Percentiles rank a stretch among this genome's conserved stretches.
Conservation (phyloP, 2,888 invertebrate genomes). For the Osmoderma eremita region DNA sequence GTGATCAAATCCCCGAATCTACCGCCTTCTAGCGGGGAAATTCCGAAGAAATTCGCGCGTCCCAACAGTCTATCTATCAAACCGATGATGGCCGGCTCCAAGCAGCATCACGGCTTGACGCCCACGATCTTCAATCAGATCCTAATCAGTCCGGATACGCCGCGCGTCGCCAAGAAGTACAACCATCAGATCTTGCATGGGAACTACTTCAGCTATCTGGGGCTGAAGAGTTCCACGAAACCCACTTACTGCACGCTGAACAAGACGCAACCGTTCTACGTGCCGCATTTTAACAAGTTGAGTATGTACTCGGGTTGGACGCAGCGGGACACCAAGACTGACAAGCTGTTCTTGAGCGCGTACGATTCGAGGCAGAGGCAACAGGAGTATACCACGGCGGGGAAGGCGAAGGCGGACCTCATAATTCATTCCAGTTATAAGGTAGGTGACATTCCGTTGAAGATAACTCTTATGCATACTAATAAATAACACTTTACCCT, state of each 20-base stretch:
- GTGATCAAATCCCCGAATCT: conserved; percentile 48
- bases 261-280: conserved; percentile 94
- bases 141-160: conserved; percentile 90
- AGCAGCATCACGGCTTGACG: conserved; percentile 82
- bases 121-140: conserved; percentile 85
- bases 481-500: too few relatives aligned
- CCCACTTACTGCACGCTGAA: conserved; percentile 93
- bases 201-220: conserved; percentile 91
- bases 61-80: conserved; percentile 86
- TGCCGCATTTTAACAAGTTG: conserved; percentile 86
- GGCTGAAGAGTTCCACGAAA: conserved; percentile 89
- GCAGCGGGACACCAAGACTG: conserved; percentile 62
- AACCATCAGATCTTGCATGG: conserved; percentile 90
- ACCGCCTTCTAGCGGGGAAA: conserved; percentile 59
- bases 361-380: conserved; percentile 85
- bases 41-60: conserved; percentile 76
- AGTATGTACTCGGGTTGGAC: conserved; percentile 98
- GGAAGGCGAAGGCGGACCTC: conserved; percentile 63
- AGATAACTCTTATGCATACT: too few relatives aligned
- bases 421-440: conserved; percentile 63
- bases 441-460: conserved; percentile 52
- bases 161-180: conserved; percentile 88
- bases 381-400: conserved; percentile 70
- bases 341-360: conserved; percentile 60
- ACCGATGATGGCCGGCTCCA: conserved; percentile 79